Conservation (phyloP, 2,113 vertebrate species). For the Elaphurus davidianus region DNA sequence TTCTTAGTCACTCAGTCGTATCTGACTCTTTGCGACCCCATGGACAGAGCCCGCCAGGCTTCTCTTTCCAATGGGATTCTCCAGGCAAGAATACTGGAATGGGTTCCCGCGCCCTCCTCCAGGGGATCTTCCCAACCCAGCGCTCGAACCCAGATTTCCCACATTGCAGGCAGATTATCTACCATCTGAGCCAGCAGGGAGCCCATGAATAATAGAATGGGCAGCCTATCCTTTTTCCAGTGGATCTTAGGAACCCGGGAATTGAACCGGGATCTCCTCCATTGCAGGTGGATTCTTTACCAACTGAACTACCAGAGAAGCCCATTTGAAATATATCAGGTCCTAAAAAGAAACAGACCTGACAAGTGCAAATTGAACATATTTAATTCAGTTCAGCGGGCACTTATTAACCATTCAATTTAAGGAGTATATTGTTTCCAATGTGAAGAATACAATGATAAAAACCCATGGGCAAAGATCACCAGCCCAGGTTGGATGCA, state of each 20-base stretch:
- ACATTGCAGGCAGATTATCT: not conserved
- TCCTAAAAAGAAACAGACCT: not conserved
- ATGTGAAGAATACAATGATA: not conserved
- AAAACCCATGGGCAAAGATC: not conserved
- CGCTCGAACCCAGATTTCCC: fast-evolving
- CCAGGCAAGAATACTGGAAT: not conserved
- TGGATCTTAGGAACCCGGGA: fast-evolving
- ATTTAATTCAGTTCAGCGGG: not conserved
- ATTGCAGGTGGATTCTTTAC: not conserved
- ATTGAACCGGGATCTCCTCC: not conserved
- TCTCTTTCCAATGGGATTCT: not conserved
- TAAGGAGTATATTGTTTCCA: not conserved
- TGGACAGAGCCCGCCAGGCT: not conserved
- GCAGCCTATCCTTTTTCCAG: not conserved
- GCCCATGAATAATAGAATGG: not conserved
- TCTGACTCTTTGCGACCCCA: not conserved
- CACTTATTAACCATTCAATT: not conserved
- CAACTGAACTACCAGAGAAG: not conserved
- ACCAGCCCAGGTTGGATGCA: too few species aligned
- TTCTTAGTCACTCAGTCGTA: fast-evolving
- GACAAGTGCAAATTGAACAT: not conserved
- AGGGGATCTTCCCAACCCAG: not conserved
- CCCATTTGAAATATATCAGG: not conserved
- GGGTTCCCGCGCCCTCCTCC: not conserved
- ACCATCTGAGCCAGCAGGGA: not conserved